These are phyloP conservation scores for Anadara kagoshimensis DNA, from an alignment of 1,140 invertebrate genomes.

Conservation along the genomic window DNA sequence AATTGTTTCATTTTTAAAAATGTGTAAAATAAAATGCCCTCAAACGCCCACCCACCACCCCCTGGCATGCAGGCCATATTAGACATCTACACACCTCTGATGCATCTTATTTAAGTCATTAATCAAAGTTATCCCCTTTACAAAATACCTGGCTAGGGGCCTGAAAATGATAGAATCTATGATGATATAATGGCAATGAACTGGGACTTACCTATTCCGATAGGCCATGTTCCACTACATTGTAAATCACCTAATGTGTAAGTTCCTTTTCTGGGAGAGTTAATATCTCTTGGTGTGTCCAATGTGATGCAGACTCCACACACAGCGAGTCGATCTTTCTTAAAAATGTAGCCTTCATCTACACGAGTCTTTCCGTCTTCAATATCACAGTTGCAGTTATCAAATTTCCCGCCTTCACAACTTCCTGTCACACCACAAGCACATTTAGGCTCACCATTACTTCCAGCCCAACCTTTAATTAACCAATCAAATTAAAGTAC, in stretches of 20 bases:
- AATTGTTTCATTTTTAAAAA: too few species aligned
- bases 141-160: too few species aligned
- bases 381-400: constrained; percentile 55
- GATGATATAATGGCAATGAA: too few species aligned
- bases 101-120: too few species aligned
- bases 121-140: too few species aligned
- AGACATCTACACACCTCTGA: too few species aligned
- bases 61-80: too few species aligned
- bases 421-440: constrained; percentile 53
- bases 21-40: too few species aligned
- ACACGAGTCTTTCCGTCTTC: constrained; percentile 34
- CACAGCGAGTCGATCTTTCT: constrained; percentile 43
- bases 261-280: constrained; percentile 10
- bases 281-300: constrained; percentile 17
- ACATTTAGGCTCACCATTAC: constrained; percentile 46
- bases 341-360: constrained; percentile 45
- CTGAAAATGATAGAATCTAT: too few species aligned
- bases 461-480: constrained; percentile 51
- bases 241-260: constrained; percentile 34
- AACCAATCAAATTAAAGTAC: too few species aligned
- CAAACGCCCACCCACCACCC: too few species aligned
- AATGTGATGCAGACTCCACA: constrained; percentile 52
- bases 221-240: constrained; percentile 22
- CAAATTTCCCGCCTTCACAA: constrained; percentile 36
- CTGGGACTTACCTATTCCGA: too few species aligned